A percentile compares a stretch with the other conserved stretches of the same genome.
phyloP scores from a whole-genome alignment of 2,113 vertebrate species.

The Pleuronectes platessa region DNA sequence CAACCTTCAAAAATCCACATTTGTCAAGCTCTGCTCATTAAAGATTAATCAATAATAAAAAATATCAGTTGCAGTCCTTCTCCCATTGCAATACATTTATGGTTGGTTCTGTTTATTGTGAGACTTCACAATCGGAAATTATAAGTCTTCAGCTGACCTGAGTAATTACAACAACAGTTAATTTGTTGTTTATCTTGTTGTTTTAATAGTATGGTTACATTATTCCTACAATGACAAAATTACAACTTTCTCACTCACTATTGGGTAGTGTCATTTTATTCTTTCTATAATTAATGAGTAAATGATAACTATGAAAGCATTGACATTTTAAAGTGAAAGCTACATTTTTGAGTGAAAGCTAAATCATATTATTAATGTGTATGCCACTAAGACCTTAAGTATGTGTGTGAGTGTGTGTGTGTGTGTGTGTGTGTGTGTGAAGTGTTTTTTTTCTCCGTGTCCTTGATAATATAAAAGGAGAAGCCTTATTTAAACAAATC shows the following conservation, averaged over 20 bases:
- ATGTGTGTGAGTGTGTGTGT: constrained; percentile 23
- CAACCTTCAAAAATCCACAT: too few relatives aligned
- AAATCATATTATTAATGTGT: constrained; percentile 30
- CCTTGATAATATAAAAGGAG: constrained; percentile 41
- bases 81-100: neutral
- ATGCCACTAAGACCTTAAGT: constrained; percentile 6
- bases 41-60: neutral
- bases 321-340: neutral
- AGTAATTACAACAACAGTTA: too few relatives aligned
- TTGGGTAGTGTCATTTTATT: neutral
- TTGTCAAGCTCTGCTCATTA: too few relatives aligned
- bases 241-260: neutral
- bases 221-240: neutral
- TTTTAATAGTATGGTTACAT: too few relatives aligned
- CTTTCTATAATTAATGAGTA: neutral
- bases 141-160: too few relatives aligned
- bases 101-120: neutral
- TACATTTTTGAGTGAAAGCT: constrained; percentile 10
- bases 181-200: too few relatives aligned
- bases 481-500: constrained; percentile 71
- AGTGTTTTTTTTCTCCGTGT: constrained; percentile 6
- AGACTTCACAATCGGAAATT: neutral
- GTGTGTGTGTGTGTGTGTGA: constrained; percentile 7
- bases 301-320: neutral
- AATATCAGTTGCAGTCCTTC: neutral